These are phyloP conservation scores for Paracyclopina nana DNA, from an alignment of 1,140 invertebrate species.

Conservation along the genomic window DNA sequence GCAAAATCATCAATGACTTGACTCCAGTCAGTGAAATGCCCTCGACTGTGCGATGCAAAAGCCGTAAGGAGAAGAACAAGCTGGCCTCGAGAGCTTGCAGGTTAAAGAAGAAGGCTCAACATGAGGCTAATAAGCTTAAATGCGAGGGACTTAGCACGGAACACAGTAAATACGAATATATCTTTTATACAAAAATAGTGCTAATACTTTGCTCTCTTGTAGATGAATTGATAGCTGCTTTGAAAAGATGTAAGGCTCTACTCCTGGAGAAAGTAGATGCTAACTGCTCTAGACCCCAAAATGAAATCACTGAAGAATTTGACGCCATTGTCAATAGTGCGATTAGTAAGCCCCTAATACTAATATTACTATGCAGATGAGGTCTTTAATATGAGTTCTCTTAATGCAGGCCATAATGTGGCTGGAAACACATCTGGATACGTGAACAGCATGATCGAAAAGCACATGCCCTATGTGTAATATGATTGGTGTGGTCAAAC, in stretches of 20 bases:
- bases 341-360: no score
- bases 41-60: conserved; percentile 54
- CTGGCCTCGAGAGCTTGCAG: conserved; percentile 25
- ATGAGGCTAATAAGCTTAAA: conserved; percentile 88
- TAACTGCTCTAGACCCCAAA: conserved; percentile 1
- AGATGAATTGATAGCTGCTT: neutral
- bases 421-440: conserved; percentile 63
- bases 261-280: neutral
- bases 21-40: conserved; percentile 81
- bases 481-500: no score
- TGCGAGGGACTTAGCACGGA: conserved; percentile 76
- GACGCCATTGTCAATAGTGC: neutral
- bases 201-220: neutral
- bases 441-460: conserved; percentile 62
- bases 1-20: conserved; percentile 73
- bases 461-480: no score
- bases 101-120: conserved; percentile 36
- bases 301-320: conserved; percentile 10
- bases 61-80: conserved; percentile 94
- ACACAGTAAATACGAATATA: conserved; percentile 48
- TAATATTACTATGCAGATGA: no score
- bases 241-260: neutral
- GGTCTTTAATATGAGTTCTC: conserved; percentile 19
- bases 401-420: conserved; percentile 45
- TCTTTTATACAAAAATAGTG: conserved; percentile 1